A percentile compares a stretch with the other conserved stretches of the same genome.
These are phyloP conservation scores for Onchidella celtica DNA, from an alignment of 2,888 invertebrate species.

Conservation along the genomic window DNA sequence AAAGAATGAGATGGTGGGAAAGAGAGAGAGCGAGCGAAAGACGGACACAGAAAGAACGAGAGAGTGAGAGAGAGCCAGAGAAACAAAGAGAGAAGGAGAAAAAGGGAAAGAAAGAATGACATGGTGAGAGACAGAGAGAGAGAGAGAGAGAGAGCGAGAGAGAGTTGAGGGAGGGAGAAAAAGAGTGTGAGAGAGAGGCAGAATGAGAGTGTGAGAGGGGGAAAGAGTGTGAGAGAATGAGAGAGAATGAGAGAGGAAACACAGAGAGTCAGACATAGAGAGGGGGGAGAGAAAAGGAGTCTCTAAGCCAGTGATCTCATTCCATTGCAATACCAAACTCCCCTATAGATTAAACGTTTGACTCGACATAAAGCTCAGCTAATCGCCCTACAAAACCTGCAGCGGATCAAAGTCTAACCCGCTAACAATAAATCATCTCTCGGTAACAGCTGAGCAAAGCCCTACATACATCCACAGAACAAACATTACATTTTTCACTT, in stretches of 20 bases:
- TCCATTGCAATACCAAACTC: too few relatives aligned
- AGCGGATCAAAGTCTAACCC: too few relatives aligned
- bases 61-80: background rate
- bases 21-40: background rate
- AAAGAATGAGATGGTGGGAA: background rate
- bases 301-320: too few relatives aligned
- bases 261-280: background rate
- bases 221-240: background rate
- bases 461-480: too few relatives aligned
- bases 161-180: background rate
- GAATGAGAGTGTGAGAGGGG: background rate
- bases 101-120: background rate
- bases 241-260: background rate
- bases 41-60: background rate
- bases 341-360: too few relatives aligned
- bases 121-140: background rate
- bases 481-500: too few relatives aligned
- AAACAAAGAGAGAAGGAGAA: background rate
- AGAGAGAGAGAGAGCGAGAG: background rate
- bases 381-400: too few relatives aligned
- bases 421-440: too few relatives aligned
- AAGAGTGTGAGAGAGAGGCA: background rate
- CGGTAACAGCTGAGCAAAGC: too few relatives aligned
- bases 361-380: too few relatives aligned
- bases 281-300: background rate